Base-by-base conservation (phyloP, 2,113 vertebrate genomes). In the Lagenorhynchus albirostris region DNA sequence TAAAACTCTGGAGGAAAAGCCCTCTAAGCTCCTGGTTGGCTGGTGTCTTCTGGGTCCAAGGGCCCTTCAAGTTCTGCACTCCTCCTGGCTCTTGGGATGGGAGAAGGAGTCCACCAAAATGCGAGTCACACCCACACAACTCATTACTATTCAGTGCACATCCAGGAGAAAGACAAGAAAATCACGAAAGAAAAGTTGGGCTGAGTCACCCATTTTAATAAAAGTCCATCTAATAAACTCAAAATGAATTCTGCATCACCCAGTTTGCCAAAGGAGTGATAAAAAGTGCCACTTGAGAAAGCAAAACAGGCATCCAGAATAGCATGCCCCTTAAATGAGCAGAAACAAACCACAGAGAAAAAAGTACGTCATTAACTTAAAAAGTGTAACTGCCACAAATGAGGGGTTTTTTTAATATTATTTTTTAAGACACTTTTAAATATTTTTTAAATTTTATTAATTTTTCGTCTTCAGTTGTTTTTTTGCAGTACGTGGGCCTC, bases 191-290 rank as follows among this genome's bases (percentile, higher is more conserved):
- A 74, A 71, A 90, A 74, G 38, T 60, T 83, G 44, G 60, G 71
- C 81, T 50, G 73, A 95, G 79, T 50, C 20, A 36, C 29, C 36
- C 70, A 23, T 85, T 91, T 96, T 77, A 71, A 89, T 95, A 71
- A 89, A 89, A 71, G 23, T 76, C 62, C 92, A 77, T 62, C 82
- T 5, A 14, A 53, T 53, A 74, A 76, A 89, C 55, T 76, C 23
- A 82, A 77, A 73, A 77, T 62, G 62, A 88, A 84, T 58, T 92
- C 80, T 94, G 92, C 96, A 63, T 93, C 89, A 93, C 31, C 41
- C 65, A 8, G 21, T 58, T 76, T 60, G 92, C 67, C 89, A 93
- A 89, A n/a, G 1, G 47, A n/a, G 47, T 41, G 68, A 18, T 58
- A 15, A 15, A 77, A 71, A 81, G 79, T 2, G 65, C 29, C 63